Conservation (phyloP, 2,888 invertebrate genomes). For the Lochmaea capreae region DNA sequence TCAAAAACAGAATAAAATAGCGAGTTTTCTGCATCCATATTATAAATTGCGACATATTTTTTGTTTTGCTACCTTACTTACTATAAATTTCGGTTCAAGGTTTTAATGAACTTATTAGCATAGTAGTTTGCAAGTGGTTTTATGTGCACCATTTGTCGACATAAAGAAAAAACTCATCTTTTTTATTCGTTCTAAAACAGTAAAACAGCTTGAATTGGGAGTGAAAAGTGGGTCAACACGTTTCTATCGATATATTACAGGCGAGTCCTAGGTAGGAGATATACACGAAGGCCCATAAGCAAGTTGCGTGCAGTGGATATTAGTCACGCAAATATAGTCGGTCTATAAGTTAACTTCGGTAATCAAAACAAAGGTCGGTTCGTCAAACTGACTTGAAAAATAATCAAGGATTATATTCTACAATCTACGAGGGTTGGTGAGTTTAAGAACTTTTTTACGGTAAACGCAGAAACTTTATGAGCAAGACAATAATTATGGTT, state of each 20-base stretch:
- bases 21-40: no score
- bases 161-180: slow-evolving; percentile 20
- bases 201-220: slow-evolving; percentile 39
- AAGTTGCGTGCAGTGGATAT: slow-evolving; percentile 46
- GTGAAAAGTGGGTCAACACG: slow-evolving; percentile 52
- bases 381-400: slow-evolving; percentile 30
- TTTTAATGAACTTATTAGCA: not conserved
- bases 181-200: slow-evolving; percentile 17
- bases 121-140: not conserved
- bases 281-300: slow-evolving; percentile 48
- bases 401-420: slow-evolving; percentile 2
- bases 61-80: no score
- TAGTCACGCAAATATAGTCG: slow-evolving; percentile 48
- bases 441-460: no score
- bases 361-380: slow-evolving; percentile 48
- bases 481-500: no score
- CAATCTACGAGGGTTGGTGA: not conserved
- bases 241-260: slow-evolving; percentile 50
- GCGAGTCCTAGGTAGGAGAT: slow-evolving; percentile 43
- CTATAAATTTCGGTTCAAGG: no score
- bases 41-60: no score
- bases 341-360: slow-evolving; percentile 52
- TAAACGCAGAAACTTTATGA: no score
- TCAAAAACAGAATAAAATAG: no score
- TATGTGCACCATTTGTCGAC: not conserved